Base-by-base conservation (phyloP, 2,888 invertebrate species). In the Pseudanteris insignis region DNA sequence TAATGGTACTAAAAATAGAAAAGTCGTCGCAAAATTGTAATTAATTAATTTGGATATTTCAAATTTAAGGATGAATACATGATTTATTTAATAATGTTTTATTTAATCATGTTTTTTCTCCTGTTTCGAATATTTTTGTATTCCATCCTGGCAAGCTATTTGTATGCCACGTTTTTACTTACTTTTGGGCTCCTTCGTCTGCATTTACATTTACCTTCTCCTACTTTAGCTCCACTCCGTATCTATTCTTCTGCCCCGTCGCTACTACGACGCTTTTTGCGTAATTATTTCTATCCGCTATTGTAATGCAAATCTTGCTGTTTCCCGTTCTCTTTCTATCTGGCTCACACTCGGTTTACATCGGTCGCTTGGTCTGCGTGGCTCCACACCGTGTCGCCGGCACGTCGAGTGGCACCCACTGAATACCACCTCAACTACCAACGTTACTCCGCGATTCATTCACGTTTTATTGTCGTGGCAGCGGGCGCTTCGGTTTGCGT, bases 251-350 rank as follows among this genome's bases (percentile, higher is more conserved):
- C 18, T 18, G 51, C 44, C 59, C 24, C 50, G 40, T 57, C 63
- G 25, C 36, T 63, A 68, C 64, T 67, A 66, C 64, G 67, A 63
- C 70, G 72, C 70, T 75, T 75, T 71, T 75, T 72, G 72, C 74
- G 75, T 78, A 77, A 79, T 79, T 79, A 78, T 79, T 79, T 79
- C 75, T 75, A 76, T 74, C 76, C 74, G 64, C 78, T 76, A 79
- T 79, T 79, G 79, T 79, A 64, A 79, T 79, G 79, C 77, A 79
- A 79, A 79, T 79, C 78, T 76, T 71, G 64, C 73, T 77, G 76
- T 54, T 61, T 63, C 61, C 30, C 43, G 43, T 62, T 38, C 51
- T 55, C 53, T 40, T 38, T 43, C 59, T 44, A 34, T 44, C 47
- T 58, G 18, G 32, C 51, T 55, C 46, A 46, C 33, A 46, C 54